phyloP scores from a whole-genome alignment of 1,140 invertebrate species.

The Delia radicum region DNA sequence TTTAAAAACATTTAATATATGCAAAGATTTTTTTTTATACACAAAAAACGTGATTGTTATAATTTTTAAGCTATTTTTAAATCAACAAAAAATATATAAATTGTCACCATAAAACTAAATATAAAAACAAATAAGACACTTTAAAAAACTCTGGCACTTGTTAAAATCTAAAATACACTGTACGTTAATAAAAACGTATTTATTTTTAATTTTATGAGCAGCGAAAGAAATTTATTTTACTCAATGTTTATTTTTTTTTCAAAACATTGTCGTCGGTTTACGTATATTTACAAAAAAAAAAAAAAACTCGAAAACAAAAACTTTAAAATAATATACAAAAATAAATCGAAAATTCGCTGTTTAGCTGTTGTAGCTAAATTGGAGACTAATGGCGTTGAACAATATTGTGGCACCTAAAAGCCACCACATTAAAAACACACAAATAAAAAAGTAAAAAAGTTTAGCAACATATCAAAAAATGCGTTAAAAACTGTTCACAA shows the following conservation, averaged over 20 bases:
- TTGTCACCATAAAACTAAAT: neutral
- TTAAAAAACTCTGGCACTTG: neutral
- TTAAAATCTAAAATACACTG: no score
- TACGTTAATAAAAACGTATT: no score
- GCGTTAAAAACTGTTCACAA: neutral
- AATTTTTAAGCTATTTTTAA: neutral
- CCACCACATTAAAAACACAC: neutral
- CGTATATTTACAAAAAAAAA: neutral
- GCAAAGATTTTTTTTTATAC: neutral
- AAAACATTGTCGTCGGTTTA: no score
- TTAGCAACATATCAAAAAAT: neutral
- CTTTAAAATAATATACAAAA: neutral
- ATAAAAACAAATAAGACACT: neutral
- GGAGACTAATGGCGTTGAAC: slow-evolving; percentile 3
- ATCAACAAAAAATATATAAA: neutral
- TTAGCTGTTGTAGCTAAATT: neutral
- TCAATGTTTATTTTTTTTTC: no score
- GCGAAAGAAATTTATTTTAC: no score
- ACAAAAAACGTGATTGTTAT: neutral
- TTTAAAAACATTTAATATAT: neutral
- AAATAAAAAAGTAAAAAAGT: neutral
- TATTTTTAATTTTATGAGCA: no score
- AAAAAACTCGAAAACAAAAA: neutral
- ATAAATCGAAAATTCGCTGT: neutral
- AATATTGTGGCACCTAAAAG: neutral